A percentile compares a stretch with the other conserved stretches of the same genome.
Conservation (phyloP, 2,888 invertebrate species). For the Pomacea canaliculata region DNA sequence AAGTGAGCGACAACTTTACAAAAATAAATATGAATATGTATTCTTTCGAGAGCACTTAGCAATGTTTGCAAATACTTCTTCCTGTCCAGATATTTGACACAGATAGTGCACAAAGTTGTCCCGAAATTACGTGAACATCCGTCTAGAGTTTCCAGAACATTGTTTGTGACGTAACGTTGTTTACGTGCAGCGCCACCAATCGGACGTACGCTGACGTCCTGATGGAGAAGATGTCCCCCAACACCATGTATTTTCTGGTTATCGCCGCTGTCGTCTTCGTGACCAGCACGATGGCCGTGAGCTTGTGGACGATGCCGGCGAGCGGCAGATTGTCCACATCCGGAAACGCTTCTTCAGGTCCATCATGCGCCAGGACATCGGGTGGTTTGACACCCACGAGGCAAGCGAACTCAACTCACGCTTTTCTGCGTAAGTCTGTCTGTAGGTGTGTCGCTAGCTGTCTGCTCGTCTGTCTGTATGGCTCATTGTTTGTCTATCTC, state of each 20-base stretch:
- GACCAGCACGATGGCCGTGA: constrained; percentile 63
- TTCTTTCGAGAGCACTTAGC: neutral
- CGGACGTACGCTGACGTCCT: neutral
- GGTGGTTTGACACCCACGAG: constrained; percentile 68
- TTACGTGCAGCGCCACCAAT: neutral
- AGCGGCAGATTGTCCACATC: constrained; percentile 71
- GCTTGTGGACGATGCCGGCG: constrained; percentile 69
- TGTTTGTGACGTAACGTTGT: neutral
- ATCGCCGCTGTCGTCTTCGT: constrained; percentile 59
- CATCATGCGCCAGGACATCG: constrained; percentile 65
- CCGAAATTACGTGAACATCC: too few species aligned
- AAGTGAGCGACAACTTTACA: neutral
- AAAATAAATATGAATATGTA: neutral
- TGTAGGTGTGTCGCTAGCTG: neutral
- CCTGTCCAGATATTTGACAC: too few species aligned
- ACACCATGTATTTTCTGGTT: constrained; percentile 36
- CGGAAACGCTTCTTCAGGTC: constrained; percentile 69
- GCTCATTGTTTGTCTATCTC: too few species aligned
- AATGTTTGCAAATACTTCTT: neutral
- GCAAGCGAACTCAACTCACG: constrained; percentile 64
- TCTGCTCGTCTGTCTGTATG: too few species aligned
- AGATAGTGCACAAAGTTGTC: too few species aligned
- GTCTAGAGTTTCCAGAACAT: too few species aligned
- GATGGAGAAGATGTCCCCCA: neutral
- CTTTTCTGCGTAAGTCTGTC: constrained; percentile 56